These are phyloP conservation scores for Tubulanus polymorphus DNA, from an alignment of 2,888 invertebrate genomes.

Conservation along the genomic window DNA sequence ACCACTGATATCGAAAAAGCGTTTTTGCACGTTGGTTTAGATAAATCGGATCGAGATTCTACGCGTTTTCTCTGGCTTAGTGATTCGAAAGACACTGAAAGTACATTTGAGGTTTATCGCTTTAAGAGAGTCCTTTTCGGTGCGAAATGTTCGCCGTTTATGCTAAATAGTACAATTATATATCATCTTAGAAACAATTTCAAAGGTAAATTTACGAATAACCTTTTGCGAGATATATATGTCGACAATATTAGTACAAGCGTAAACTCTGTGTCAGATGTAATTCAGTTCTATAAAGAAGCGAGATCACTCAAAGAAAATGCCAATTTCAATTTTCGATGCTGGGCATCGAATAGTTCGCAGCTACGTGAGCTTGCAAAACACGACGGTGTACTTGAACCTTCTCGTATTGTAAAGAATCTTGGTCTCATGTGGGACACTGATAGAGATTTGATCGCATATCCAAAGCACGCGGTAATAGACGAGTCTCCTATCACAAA, in stretches of 20 bases:
- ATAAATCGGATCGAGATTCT: slow-evolving; percentile 12
- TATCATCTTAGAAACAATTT: slow-evolving; percentile 4
- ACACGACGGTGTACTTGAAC: not conserved
- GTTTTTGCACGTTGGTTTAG: slow-evolving; percentile 15
- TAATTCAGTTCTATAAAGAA: not conserved
- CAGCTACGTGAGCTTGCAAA: not conserved
- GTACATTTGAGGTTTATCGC: slow-evolving; percentile 3
- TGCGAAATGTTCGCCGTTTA: slow-evolving; percentile 10
- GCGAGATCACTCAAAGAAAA: not conserved
- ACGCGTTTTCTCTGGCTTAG: slow-evolving; percentile 15
- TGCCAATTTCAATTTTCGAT: not conserved
- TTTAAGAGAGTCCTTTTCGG: slow-evolving; percentile 14
- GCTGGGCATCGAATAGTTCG: not conserved
- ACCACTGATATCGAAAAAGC: slow-evolving; percentile 19
- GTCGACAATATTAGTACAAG: slow-evolving; percentile 2
- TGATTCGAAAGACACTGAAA: not conserved
- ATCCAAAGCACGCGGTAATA: too few relatives aligned
- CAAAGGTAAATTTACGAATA: not conserved
- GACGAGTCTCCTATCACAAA: too few relatives aligned
- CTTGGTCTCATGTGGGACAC: slow-evolving; percentile 4
- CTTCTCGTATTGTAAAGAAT: not conserved
- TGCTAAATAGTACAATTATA: slow-evolving; percentile 16
- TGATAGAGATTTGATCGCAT: not conserved
- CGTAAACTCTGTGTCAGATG: not conserved
- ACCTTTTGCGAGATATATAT: not conserved